A percentile compares a stretch with the other conserved stretches of the same genome.
Conservation (phyloP, 2,797 vertebrate species). For the Acanthiza pusilla region DNA sequence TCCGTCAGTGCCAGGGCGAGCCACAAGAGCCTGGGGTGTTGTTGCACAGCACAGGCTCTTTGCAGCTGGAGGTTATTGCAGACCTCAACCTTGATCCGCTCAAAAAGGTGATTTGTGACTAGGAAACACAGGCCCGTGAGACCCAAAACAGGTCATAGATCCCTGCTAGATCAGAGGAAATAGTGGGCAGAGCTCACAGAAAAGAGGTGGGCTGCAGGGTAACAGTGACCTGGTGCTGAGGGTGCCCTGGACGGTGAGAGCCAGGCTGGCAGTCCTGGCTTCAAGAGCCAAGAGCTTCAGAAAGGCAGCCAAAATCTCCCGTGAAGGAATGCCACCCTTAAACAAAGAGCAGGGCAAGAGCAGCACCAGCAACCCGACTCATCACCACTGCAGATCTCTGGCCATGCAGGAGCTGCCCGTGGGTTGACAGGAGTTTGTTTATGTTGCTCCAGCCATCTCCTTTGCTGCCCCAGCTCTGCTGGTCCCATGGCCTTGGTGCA, state of each 20-base stretch:
- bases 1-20: background rate
- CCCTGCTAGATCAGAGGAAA: background rate
- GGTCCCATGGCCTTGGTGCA: background rate
- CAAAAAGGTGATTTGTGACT: background rate
- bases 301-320: background rate
- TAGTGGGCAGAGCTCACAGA: accelerated
- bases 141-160: background rate
- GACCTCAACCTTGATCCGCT: background rate
- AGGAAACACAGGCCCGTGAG: background rate
- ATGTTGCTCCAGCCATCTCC: background rate
- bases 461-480: background rate
- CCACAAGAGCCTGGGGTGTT: background rate
- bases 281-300: background rate
- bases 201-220: background rate
- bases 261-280: accelerated
- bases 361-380: background rate
- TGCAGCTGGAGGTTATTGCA: background rate
- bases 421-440: background rate
- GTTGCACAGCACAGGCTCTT: background rate
- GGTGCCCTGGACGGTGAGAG: background rate
- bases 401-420: background rate
- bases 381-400: background rate
- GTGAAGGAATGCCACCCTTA: background rate
- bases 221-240: accelerated
- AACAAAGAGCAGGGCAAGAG: background rate